A percentile compares a stretch with the other conserved stretches of the same genome.
These are phyloP conservation scores for Grus americana DNA, from an alignment of 2,113 vertebrate species.

Conservation along the genomic window DNA sequence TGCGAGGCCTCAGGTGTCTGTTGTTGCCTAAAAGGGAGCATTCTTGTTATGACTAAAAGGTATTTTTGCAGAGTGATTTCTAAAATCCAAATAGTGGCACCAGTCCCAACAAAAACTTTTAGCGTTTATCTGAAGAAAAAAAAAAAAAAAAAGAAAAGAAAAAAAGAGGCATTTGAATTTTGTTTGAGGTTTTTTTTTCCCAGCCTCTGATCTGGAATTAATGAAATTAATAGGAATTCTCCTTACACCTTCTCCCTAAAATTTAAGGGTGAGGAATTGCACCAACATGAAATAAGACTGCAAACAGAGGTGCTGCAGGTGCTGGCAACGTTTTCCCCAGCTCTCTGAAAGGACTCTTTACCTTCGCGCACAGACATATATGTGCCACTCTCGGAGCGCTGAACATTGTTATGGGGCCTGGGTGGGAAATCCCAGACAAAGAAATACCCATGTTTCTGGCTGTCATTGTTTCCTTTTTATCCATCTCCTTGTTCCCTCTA, in stretches of 20 bases:
- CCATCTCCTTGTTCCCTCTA: neutral
- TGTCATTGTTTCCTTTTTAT: neutral
- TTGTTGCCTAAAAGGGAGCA: neutral
- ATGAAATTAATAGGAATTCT: neutral
- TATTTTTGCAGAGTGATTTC: neutral
- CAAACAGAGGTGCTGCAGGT: neutral
- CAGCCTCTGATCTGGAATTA: neutral
- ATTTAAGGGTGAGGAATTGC: neutral
- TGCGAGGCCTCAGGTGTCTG: neutral
- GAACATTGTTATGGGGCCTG: fast-evolving
- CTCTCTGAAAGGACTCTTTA: neutral
- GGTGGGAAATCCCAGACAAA: neutral
- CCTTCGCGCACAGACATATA: fast-evolving
- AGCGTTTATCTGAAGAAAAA: neutral
- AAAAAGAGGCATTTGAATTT: neutral
- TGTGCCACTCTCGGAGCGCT: neutral
- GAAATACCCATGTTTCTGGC: neutral
- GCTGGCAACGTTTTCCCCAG: neutral
- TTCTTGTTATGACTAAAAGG: neutral
- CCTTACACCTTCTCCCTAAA: neutral
- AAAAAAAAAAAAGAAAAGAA: too few relatives aligned
- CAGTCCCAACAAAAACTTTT: neutral
- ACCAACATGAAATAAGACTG: neutral
- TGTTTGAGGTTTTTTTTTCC: neutral
- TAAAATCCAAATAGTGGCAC: neutral